Conservation (phyloP, 2,888 invertebrate species). For the Octodonta nipae region DNA sequence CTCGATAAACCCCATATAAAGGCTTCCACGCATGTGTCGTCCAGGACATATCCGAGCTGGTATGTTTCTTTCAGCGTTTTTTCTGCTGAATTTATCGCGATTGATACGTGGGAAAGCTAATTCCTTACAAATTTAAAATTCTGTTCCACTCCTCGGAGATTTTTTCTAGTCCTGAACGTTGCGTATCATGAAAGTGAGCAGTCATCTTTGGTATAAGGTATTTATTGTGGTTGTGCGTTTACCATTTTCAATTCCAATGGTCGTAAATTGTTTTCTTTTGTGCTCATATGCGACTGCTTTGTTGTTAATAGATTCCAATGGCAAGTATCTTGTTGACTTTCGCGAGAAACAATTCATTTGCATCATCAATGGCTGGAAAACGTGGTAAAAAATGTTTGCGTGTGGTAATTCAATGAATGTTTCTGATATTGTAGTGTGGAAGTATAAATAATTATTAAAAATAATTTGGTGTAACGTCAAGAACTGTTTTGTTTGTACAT, state of each 20-base stretch:
- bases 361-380: slow-evolving; percentile 6
- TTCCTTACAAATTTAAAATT: slow-evolving; percentile 27
- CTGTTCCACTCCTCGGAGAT: slow-evolving; percentile 18
- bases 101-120: slow-evolving; percentile 28
- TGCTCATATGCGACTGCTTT: too few species aligned
- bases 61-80: slow-evolving; percentile 18
- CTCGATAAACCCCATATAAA: slow-evolving; percentile 14
- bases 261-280: slow-evolving; percentile 14
- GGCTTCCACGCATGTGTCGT: slow-evolving; percentile 11
- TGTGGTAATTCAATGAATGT: background rate
- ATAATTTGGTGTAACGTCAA: too few species aligned
- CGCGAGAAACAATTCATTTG: slow-evolving; percentile 7
- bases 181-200: slow-evolving; percentile 22
- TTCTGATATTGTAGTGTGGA: too few species aligned
- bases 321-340: slow-evolving; percentile 5
- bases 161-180: slow-evolving; percentile 15
- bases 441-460: too few species aligned
- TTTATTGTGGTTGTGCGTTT: slow-evolving; percentile 23
- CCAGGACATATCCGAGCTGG: slow-evolving; percentile 8
- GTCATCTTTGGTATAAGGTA: slow-evolving; percentile 23
- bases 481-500: too few species aligned
- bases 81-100: slow-evolving; percentile 18
- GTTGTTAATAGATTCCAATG: slow-evolving; percentile 1
- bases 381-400: slow-evolving; percentile 1
- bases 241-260: slow-evolving; percentile 20